Base-by-base conservation (phyloP, 2,113 vertebrate genomes). In the Eolophus roseicapilla region DNA sequence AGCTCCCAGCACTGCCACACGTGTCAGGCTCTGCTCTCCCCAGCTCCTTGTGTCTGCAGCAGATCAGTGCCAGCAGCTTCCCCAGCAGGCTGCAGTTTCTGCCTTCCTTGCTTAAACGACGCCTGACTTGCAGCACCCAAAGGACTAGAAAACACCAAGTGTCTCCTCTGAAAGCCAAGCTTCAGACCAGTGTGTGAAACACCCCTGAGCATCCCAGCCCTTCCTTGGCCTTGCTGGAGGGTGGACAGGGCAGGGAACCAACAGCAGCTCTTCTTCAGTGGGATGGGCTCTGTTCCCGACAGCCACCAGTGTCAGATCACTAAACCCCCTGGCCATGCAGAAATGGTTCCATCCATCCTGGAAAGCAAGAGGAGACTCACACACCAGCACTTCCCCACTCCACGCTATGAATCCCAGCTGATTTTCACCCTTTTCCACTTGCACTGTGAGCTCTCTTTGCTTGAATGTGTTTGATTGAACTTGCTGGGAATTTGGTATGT, bases 401-500 rank as follows among this genome's bases (percentile, higher is more conserved):
- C 25, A 23, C 27, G 18, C 46, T 35, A 62, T 5, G 2, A 43
- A 74, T 9, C n/a, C 28, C 50, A 11, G 39, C 17, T 65, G 73
- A 19, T 17, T 43, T 67, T 37, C 74, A 28, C 81, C 11, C 21
- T 14, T 13, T 35, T n/a, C 9, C 37, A 13, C 41, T 15, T 7
- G 13, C 81, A 9, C 2, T 0, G 19, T 1, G 46, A 57, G 69
- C 31, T 68, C 24, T 0, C 28, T 24, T 12, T 0, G 0, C 46
- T 35, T 8, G 13, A 35, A 12, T 8, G 0, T 0, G 0, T 5
- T 7, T 23, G 24, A 28, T 41, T 5, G n/a, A 31, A 4, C 28
- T 64, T 9, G 0, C 1, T 4, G 50, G 78, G 69, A 28, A 20
- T 44, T 2, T 29, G 53, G n/a, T 31, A 10, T 1, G 5, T 10